These are phyloP conservation scores for Malurus leucopterus DNA, from an alignment of 2,797 vertebrate species.

Conservation along the genomic window DNA sequence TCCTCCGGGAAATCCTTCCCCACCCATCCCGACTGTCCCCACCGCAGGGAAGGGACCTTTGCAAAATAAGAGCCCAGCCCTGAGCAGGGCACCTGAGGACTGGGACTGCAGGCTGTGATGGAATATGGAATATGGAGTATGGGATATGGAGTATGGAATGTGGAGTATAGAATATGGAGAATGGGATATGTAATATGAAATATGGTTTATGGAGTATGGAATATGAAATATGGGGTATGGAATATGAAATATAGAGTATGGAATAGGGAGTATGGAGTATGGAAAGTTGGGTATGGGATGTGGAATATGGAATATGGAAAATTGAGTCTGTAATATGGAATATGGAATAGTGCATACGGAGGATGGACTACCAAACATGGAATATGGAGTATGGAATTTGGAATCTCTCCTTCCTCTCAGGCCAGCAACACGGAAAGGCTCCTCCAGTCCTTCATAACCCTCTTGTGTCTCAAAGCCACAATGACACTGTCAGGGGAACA, in stretches of 20 bases:
- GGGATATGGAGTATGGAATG: too few relatives aligned
- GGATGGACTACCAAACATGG: too few relatives aligned
- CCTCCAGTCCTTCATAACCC: neutral
- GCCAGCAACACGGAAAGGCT: neutral
- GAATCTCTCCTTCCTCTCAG: neutral
- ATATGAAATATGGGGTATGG: too few relatives aligned
- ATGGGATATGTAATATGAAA: neutral
- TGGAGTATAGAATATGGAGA: too few relatives aligned
- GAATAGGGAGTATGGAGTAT: too few relatives aligned
- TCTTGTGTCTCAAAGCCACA: too few relatives aligned
- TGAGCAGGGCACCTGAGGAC: neutral
- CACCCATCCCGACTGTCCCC: accelerated
- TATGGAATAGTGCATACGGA: neutral
- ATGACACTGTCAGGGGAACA: neutral
- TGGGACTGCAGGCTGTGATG: neutral
- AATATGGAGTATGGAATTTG: too few relatives aligned
- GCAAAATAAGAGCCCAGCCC: neutral
- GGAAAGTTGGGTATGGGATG: too few relatives aligned
- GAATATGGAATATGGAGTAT: neutral
- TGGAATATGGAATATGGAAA: neutral
- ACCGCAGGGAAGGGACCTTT: neutral
- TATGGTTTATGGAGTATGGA: neutral
- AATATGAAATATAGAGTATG: neutral
- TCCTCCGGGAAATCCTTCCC: neutral
- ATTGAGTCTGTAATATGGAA: too few relatives aligned